Evolutionary conservation across 2,888 invertebrate genomes (phyloP).

Genomic region (Automeris io): DNA sequence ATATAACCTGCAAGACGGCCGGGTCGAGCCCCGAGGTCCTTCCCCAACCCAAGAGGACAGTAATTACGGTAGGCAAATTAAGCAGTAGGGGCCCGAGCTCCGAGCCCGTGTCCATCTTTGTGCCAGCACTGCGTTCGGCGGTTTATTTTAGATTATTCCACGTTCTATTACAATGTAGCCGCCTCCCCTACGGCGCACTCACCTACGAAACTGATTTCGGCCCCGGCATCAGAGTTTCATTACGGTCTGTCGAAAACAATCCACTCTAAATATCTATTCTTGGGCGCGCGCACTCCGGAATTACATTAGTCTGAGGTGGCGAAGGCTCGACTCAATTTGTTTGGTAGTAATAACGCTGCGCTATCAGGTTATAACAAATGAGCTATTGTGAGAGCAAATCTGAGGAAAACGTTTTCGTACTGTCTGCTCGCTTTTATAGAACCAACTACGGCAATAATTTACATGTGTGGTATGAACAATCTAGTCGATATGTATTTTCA

Average conservation of each 20-base stretch:
- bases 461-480: conserved; percentile 3
- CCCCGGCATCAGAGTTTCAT: conserved; percentile 75
- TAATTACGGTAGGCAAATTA: conserved; percentile 79
- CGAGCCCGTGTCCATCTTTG: conserved; percentile 67
- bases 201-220: conserved; percentile 73
- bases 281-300: conserved; percentile 72
- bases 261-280: conserved; percentile 78
- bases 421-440: conserved; percentile 61
- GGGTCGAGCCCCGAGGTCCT: conserved; percentile 66
- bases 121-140: conserved; percentile 46
- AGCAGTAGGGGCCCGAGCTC: conserved; percentile 70
- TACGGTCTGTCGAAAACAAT: conserved; percentile 78
- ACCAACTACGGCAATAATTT: conserved; percentile 1
- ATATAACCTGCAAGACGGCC: conserved; percentile 73
- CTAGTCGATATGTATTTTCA: conserved; percentile 14
- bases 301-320: conserved; percentile 78
- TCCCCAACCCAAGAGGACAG: conserved; percentile 74
- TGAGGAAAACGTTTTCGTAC: conserved; percentile 63
- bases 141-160: conserved; percentile 75
- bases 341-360: conserved; percentile 72
- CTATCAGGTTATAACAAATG: conserved; percentile 76
- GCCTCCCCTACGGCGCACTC: conserved; percentile 73
- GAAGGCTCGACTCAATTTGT: conserved; percentile 77
- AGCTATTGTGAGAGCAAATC: conserved; percentile 72
- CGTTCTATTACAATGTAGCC: conserved; percentile 74